Percentiles rank a stretch among this genome's conserved stretches.
These are phyloP conservation scores for Naja naja DNA, from an alignment of 2,113 vertebrate genomes.

Conservation along the genomic window DNA sequence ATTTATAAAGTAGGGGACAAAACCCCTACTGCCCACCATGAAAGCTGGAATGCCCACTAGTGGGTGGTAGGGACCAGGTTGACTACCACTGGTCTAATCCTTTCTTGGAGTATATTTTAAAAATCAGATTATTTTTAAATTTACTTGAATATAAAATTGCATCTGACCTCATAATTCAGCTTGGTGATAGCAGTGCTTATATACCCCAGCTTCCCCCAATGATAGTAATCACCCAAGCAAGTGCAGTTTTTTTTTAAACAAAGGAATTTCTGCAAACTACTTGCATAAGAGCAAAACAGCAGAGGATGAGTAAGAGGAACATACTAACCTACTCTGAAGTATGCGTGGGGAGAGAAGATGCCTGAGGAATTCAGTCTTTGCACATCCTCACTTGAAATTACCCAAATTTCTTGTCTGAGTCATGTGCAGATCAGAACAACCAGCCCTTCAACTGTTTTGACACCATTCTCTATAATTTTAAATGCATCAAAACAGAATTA, in stretches of 20 bases:
- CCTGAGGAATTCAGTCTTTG: background rate
- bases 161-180: conserved; percentile 2
- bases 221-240: background rate
- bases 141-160: conserved; percentile 19
- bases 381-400: background rate
- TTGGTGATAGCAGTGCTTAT: background rate
- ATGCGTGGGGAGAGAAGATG: background rate
- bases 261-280: background rate
- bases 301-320: background rate
- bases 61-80: too few species aligned
- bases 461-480: background rate
- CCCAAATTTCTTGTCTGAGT: background rate
- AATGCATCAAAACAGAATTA: background rate
- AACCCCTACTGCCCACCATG: too few species aligned
- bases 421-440: background rate
- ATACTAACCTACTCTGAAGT: background rate
- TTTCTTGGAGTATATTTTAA: background rate
- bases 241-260: background rate
- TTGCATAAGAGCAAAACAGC: background rate
- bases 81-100: too few species aligned
- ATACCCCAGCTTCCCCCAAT: background rate
- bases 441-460: background rate
- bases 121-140: background rate
- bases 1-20: too few species aligned
- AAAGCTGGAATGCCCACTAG: too few species aligned